Percentiles rank a stretch among this genome's conserved stretches.
Evolutionary conservation across 2,797 vertebrate genomes (phyloP).

Genomic region (Centropyge bicolor): DNA sequence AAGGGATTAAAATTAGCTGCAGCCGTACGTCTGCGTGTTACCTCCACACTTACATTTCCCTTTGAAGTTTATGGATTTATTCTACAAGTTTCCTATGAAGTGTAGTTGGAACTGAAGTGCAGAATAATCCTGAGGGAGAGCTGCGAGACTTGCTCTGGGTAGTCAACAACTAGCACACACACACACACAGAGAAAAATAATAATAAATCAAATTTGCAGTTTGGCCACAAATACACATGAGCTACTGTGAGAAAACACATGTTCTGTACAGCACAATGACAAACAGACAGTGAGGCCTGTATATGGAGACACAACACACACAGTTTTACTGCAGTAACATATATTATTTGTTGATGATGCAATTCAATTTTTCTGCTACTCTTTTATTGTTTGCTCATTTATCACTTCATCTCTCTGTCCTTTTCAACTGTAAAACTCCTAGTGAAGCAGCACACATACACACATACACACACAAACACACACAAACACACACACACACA

Average conservation of each 20-base stretch:
- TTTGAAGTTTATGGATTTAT: slow-evolving; percentile 56
- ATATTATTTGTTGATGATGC: slow-evolving; percentile 20
- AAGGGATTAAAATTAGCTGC: slow-evolving; percentile 43
- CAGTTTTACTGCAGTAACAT: slow-evolving; percentile 11
- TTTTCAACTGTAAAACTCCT: slow-evolving; percentile 14
- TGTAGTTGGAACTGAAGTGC: slow-evolving; percentile 25
- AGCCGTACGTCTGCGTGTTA: slow-evolving; percentile 13
- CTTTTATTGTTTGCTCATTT: slow-evolving; percentile 41
- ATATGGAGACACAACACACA: background rate
- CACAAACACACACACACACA: background rate
- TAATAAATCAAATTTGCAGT: background rate
- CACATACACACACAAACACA: background rate
- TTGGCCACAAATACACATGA: background rate
- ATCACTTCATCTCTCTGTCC: slow-evolving; percentile 24
- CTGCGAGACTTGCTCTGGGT: background rate
- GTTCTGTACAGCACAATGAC: background rate
- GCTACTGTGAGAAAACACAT: background rate
- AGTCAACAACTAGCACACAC: background rate
- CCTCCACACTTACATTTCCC: slow-evolving; percentile 32
- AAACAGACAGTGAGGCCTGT: background rate
- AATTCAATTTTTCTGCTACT: slow-evolving; percentile 22
- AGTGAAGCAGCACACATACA: background rate
- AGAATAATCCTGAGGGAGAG: slow-evolving; percentile 36
- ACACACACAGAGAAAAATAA: background rate
- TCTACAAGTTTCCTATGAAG: slow-evolving; percentile 22